Percentiles rank a stretch among this genome's conserved stretches.
Evolutionary conservation across 1,140 invertebrate species (phyloP).

Genomic region (Drosophila asahinai): DNA sequence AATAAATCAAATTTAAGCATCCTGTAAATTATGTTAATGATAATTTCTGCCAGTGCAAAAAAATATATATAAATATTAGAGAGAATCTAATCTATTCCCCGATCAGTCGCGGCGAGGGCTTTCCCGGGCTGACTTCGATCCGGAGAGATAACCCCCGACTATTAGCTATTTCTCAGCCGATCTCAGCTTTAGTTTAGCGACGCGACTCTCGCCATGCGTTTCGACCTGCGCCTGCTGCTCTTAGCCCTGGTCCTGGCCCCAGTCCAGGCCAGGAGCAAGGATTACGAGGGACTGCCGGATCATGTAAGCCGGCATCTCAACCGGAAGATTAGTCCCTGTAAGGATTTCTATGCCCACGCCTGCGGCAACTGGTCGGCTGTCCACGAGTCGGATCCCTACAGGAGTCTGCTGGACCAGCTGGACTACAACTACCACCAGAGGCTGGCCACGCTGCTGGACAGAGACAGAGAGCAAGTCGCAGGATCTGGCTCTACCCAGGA

Average conservation of each 20-base stretch:
- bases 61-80: too few relatives aligned
- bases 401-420: constrained; percentile 36
- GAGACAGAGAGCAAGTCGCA: background rate
- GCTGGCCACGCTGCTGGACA: constrained; percentile 36
- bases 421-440: constrained; percentile 38
- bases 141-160: constrained; percentile 8
- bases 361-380: constrained; percentile 49
- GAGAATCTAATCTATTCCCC: background rate
- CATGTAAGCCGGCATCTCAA: constrained; percentile 28
- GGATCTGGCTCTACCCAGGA: background rate
- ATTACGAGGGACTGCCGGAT: background rate
- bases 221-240: background rate
- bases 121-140: background rate
- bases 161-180: background rate
- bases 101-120: constrained; percentile 3
- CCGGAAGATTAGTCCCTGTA: constrained; percentile 14
- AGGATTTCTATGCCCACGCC: constrained; percentile 51
- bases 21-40: too few relatives aligned
- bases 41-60: too few relatives aligned
- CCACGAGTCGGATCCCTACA: constrained; percentile 8
- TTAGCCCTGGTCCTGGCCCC: background rate
- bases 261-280: background rate
- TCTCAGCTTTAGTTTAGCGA: background rate
- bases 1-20: too few relatives aligned
- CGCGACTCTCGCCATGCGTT: constrained; percentile 14